Evolutionary conservation across 2,113 vertebrate genomes (phyloP).

Genomic region (Chascanopsetta lugubris): DNA sequence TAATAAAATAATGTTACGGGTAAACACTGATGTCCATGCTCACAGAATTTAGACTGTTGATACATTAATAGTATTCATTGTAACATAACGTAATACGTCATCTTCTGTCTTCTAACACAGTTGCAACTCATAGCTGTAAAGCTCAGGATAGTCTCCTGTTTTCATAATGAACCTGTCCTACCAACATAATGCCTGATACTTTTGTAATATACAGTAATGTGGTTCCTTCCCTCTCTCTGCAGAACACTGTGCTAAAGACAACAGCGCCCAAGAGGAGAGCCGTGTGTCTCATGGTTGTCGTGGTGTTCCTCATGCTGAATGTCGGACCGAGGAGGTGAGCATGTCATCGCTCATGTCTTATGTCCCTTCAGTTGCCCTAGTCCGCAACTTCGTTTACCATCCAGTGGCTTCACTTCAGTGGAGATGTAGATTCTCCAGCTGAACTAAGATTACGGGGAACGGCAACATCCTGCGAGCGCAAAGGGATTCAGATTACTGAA

Average conservation of each 20-base stretch:
- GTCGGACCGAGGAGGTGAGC: conserved; percentile 87
- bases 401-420: background rate
- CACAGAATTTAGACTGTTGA: too few species aligned
- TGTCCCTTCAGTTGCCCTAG: too few species aligned
- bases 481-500: conserved; percentile 19
- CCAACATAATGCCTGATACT: too few species aligned
- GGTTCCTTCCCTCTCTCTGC: conserved; percentile 14
- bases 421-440: conserved; percentile 2
- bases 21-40: too few species aligned
- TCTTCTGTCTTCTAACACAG: too few species aligned
- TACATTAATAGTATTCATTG: too few species aligned
- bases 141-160: too few species aligned
- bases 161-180: too few species aligned
- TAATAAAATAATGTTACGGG: too few species aligned
- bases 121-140: too few species aligned
- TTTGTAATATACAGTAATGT: background rate
- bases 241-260: conserved; percentile 89
- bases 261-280: conserved; percentile 89
- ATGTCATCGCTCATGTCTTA: background rate
- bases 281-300: conserved; percentile 89
- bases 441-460: conserved; percentile 2
- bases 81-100: too few species aligned
- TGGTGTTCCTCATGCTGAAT: conserved; percentile 88
- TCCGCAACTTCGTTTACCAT: background rate
- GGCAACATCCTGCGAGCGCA: background rate